phyloP scores from a whole-genome alignment of 2,888 invertebrate species.

The Xestia rhomboidea region DNA sequence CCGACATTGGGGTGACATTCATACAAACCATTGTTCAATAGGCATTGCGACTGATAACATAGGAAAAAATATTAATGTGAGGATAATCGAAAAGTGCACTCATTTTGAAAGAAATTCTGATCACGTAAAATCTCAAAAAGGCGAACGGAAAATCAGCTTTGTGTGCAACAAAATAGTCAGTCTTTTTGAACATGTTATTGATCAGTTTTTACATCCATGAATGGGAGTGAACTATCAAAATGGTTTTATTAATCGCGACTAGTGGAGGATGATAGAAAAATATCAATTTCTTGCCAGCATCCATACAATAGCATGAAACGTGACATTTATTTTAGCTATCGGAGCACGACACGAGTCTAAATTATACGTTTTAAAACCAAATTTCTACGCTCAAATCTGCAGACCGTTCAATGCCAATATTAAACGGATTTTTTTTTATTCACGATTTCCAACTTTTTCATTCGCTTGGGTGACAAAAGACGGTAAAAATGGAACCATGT shows the following conservation, averaged over 20 bases:
- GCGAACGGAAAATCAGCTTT: constrained; percentile 20
- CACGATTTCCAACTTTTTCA: constrained; percentile 89
- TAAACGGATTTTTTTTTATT: constrained; percentile 86
- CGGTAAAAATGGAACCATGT: constrained; percentile 73
- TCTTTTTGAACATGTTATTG: constrained; percentile 30
- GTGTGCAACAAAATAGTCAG: constrained; percentile 25
- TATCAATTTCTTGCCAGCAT: constrained; percentile 69
- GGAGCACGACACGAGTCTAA: constrained; percentile 73
- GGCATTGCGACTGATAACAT: not conserved
- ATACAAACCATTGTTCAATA: constrained; percentile 22
- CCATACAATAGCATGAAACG: constrained; percentile 69
- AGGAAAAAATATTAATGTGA: constrained; percentile 3
- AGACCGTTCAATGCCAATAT: constrained; percentile 87
- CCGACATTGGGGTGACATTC: constrained; percentile 19
- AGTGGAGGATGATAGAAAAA: constrained; percentile 65
- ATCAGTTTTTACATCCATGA: constrained; percentile 51
- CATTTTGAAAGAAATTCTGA: constrained; percentile 14
- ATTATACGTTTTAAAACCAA: constrained; percentile 77
- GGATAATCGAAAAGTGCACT: constrained; percentile 5
- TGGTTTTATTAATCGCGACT: constrained; percentile 58
- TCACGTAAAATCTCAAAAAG: constrained; percentile 19
- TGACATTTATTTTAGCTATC: constrained; percentile 76
- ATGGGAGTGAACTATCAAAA: constrained; percentile 64
- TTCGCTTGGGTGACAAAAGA: constrained; percentile 87
- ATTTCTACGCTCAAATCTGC: constrained; percentile 85